Base-by-base conservation (phyloP, 1,140 invertebrate species). In the Drosophila hydei region DNA sequence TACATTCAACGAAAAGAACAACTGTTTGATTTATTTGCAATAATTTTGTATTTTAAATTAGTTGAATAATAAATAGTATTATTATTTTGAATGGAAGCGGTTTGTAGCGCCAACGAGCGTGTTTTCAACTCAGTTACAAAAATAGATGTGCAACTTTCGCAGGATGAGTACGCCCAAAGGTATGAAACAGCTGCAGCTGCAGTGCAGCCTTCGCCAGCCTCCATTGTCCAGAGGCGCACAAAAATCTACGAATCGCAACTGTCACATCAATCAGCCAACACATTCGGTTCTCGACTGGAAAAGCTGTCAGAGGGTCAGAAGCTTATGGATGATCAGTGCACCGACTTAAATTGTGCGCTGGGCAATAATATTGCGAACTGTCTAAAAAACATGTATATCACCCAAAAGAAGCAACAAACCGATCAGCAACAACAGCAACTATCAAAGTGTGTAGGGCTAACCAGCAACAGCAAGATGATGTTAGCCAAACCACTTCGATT, bases 161-260 rank as follows among this genome's bases (percentile, higher is more conserved):
- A 51, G 11, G 25, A 77, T 56, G 63, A 75, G 43, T 4, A 19
- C 14, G 18, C 6, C 1, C 18, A 47, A 21, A 14, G 14, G 4
- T 1, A 33, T 0, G 23, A 38, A 56, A 61, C 80, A 85, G 36
- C 59, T 85, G 76, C 51, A 42, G 16, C 18, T 45, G 16, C 48
- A 21, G 21, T 1, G 7, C 5, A 11, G 0, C 54, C 47, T 3
- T 1, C 36, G 9, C 40, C 60, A 3, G 16, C 51, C n/a, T 21
- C 25, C 36, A 45, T 88, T 27, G 16, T 59, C 18, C 68, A 47
- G 1, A 64, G 18, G 23, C 77, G 81, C 25, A 40, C 27, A 6
- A 58, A 71, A 61, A 77, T 87, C 21, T 85, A 62, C 42, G 81
- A 85, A 19, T 42, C 23, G 11, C 30, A 81, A 8, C 25, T 87